These are phyloP conservation scores for Mandrillus leucophaeus DNA, from an alignment of 2,113 vertebrate genomes.

Conservation along the genomic window DNA sequence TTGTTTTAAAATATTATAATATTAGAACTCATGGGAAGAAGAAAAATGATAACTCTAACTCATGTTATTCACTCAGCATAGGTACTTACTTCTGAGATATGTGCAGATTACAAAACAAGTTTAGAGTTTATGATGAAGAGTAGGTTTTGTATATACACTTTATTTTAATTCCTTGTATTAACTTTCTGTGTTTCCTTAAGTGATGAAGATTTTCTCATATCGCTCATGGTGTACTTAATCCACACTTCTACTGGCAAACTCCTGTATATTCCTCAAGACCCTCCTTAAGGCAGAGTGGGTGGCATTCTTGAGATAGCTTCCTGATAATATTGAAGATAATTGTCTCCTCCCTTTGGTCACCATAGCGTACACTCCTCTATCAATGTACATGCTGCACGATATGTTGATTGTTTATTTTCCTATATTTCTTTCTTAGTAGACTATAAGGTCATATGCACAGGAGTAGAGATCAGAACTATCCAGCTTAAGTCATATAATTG, in stretches of 20 bases:
- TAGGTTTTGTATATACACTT: neutral
- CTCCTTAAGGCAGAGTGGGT: neutral
- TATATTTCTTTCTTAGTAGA: neutral
- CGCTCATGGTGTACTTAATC: neutral
- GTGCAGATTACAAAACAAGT: neutral
- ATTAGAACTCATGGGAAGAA: neutral
- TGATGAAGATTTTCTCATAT: neutral
- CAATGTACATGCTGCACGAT: neutral
- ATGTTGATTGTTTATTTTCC: neutral
- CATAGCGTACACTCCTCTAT: neutral
- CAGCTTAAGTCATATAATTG: neutral
- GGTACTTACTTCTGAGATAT: neutral
- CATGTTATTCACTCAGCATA: neutral
- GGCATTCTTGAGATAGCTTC: neutral
- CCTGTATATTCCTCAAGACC: neutral
- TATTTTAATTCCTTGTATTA: neutral
- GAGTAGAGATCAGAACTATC: neutral
- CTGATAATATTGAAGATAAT: neutral
- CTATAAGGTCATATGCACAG: neutral
- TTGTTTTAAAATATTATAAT: neutral
- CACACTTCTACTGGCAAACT: neutral
- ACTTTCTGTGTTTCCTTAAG: neutral
- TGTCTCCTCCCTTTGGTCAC: neutral
- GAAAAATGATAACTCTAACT: neutral
- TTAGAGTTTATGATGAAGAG: neutral